phyloP scores from a whole-genome alignment of 2,797 vertebrate species.

The Clamator glandarius region DNA sequence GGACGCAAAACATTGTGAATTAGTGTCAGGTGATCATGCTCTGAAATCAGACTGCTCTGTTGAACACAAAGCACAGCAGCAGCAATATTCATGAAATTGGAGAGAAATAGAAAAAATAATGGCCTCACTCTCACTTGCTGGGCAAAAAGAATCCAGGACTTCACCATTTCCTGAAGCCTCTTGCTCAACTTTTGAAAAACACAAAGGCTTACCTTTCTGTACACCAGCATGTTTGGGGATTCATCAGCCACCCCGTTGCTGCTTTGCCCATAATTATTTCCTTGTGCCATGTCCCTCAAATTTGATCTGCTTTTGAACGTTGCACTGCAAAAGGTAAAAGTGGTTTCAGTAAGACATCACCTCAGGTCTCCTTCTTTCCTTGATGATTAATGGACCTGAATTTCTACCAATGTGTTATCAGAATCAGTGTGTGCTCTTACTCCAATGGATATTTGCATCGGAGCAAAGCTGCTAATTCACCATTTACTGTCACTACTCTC shows the following conservation, averaged over 20 bases:
- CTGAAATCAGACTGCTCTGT: background rate
- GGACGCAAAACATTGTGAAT: background rate
- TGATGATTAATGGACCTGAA: background rate
- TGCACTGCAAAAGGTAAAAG: conserved; percentile 75
- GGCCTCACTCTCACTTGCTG: background rate
- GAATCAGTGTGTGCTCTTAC: background rate
- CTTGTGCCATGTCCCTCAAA: conserved; percentile 92
- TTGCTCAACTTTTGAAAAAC: background rate
- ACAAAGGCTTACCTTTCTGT: conserved; percentile 90
- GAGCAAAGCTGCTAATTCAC: background rate
- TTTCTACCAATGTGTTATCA: background rate
- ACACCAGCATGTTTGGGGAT: conserved; percentile 97
- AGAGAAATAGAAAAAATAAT: background rate
- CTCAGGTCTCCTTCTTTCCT: background rate
- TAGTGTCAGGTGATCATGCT: background rate
- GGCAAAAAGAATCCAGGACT: background rate
- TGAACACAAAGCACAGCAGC: background rate
- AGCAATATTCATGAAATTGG: background rate
- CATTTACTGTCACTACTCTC: background rate
- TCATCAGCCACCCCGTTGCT: conserved; percentile 94
- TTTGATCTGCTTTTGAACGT: conserved; percentile 60
- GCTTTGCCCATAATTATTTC: conserved; percentile 91
- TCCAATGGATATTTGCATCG: background rate
- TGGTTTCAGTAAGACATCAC: background rate
- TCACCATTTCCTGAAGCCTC: background rate